Conservation (phyloP, 2,888 invertebrate genomes). For the Parnassius orleans region DNA sequence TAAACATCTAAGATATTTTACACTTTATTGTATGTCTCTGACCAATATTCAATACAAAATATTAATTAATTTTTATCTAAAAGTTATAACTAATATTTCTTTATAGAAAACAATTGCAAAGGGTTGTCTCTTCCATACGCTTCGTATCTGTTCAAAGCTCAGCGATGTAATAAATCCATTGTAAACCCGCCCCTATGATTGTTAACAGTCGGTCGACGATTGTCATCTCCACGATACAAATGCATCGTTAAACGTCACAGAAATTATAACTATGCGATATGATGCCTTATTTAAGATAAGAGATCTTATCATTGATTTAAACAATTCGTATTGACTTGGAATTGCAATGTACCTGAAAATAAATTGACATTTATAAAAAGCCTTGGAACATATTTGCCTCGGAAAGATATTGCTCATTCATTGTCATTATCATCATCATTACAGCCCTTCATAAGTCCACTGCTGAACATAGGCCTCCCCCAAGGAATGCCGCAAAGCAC, state of each 20-base stretch:
- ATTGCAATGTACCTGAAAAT: background rate
- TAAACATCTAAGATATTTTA: too few species aligned
- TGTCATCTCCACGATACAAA: slow-evolving; percentile 22
- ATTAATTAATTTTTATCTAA: too few species aligned
- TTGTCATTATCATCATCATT: too few species aligned
- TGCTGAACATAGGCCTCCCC: too few species aligned
- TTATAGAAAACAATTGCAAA: background rate
- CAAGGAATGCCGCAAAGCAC: too few species aligned
- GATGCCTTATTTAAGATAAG: slow-evolving; percentile 12
- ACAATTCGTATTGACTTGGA: slow-evolving; percentile 13
- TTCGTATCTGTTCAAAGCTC: slow-evolving; percentile 15
- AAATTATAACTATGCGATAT: slow-evolving; percentile 17
- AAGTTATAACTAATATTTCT: too few species aligned
- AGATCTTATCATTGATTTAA: slow-evolving; percentile 19
- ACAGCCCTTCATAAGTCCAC: too few species aligned
- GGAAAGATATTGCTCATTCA: too few species aligned
- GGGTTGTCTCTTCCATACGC: slow-evolving; percentile 14
- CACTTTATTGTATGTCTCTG: too few species aligned
- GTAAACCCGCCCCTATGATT: slow-evolving; percentile 26
- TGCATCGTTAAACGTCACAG: slow-evolving; percentile 12
- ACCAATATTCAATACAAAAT: too few species aligned
- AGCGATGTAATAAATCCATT: slow-evolving; percentile 30
- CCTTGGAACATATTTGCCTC: too few species aligned
- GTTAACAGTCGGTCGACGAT: slow-evolving; percentile 23
- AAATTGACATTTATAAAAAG: background rate